Conservation (phyloP, 2,888 invertebrate species). For the Drepanosiphum platanoidis region DNA sequence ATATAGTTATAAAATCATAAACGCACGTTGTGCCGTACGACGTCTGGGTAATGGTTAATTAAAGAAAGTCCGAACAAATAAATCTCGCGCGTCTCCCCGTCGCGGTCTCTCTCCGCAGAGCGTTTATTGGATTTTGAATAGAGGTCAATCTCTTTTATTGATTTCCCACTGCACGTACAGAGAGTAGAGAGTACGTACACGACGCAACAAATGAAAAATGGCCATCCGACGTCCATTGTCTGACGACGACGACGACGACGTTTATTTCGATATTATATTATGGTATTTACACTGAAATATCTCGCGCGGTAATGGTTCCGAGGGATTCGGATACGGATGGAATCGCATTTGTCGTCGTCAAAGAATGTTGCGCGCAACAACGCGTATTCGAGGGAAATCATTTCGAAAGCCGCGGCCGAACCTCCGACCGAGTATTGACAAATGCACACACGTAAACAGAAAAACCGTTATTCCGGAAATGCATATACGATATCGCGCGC, state of each 20-base stretch:
- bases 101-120: neutral
- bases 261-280: neutral
- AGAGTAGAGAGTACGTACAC: no score
- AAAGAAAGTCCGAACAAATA: neutral
- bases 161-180: conserved; percentile 32
- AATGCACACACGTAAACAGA: neutral
- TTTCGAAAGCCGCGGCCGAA: neutral
- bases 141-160: conserved; percentile 39
- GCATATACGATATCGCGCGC: neutral
- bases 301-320: neutral
- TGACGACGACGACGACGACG: no score
- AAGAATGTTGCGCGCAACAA: neutral
- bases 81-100: neutral
- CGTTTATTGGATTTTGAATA: neutral
- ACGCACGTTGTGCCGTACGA: neutral
- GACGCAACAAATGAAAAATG: conserved; percentile 36
- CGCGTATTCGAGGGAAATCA: neutral
- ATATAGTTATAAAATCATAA: neutral
- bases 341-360: neutral
- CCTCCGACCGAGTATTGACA: neutral
- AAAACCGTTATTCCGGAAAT: neutral
- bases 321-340: neutral
- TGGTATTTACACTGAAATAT: neutral
- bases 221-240: neutral
- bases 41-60: neutral